Percentiles rank a stretch among this genome's conserved stretches.
Conservation (phyloP, 2,888 invertebrate species). For the Hydrotaea diabolus region DNA sequence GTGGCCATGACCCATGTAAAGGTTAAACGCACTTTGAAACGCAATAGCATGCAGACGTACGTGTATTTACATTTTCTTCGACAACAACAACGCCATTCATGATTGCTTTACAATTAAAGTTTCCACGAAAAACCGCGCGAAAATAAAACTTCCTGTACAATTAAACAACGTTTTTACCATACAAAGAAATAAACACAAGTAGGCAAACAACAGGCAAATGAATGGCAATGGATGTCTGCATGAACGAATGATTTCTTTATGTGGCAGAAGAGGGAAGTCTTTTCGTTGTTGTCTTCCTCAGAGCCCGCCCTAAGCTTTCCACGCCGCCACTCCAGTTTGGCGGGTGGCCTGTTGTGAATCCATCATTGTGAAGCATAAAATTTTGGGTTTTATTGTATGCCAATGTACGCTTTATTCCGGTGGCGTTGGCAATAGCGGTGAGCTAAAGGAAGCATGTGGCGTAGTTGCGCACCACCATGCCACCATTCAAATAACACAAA, state of each 20-base stretch:
- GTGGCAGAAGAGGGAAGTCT: slow-evolving; percentile 36
- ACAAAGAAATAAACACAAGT: slow-evolving; percentile 14
- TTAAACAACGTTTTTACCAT: slow-evolving; percentile 45
- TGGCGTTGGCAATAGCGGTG: background rate
- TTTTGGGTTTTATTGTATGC: slow-evolving; percentile 43
- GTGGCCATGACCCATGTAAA: slow-evolving; percentile 31
- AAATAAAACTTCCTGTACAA: slow-evolving; percentile 61
- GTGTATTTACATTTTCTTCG: background rate
- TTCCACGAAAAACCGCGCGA: slow-evolving; percentile 30
- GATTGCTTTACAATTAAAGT: slow-evolving; percentile 26
- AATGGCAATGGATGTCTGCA: background rate
- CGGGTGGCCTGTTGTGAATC: slow-evolving; percentile 36
- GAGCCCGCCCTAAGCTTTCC: background rate
- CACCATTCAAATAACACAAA: slow-evolving; percentile 12
- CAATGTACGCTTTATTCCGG: background rate
- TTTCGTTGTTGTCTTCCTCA: background rate
- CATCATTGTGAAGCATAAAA: slow-evolving; percentile 55
- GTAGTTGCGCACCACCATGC: slow-evolving; percentile 44
- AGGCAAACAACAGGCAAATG: background rate
- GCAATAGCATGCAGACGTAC: background rate
- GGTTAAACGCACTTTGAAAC: background rate
- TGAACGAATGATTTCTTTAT: background rate
- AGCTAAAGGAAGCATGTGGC: slow-evolving; percentile 53
- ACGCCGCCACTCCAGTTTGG: background rate
- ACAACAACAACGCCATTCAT: background rate